A percentile compares a stretch with the other conserved stretches of the same genome.
phyloP scores from a whole-genome alignment of 2,113 vertebrate genomes.

The Pseudopodoces humilis region DNA sequence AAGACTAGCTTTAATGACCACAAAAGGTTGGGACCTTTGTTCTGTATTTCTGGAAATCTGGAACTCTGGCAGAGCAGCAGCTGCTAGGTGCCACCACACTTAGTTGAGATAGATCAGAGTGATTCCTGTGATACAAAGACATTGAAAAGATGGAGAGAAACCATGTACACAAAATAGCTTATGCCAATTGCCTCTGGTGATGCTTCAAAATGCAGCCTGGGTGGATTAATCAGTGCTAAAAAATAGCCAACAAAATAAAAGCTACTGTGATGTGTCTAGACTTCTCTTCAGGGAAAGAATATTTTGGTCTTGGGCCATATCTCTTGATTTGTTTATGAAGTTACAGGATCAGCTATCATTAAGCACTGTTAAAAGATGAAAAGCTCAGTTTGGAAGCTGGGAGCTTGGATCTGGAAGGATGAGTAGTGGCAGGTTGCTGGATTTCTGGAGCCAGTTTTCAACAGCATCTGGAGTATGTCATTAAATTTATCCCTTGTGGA shows the following conservation, averaged over 20 bases:
- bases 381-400: background rate
- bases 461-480: slow-evolving; percentile 61
- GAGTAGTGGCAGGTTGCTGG: background rate
- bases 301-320: background rate
- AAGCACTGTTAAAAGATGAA: slow-evolving; percentile 30
- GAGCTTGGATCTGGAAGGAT: background rate
- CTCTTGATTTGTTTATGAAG: slow-evolving; percentile 14
- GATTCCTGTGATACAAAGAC: slow-evolving; percentile 8
- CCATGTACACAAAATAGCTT: background rate
- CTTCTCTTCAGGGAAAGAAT: background rate
- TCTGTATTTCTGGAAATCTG: background rate
- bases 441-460: slow-evolving; percentile 48
- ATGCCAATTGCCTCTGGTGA: slow-evolving; percentile 17
- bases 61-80: background rate
- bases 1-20: background rate
- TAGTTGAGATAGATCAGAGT: background rate
- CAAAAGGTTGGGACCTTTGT: background rate
- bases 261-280: background rate
- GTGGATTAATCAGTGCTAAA: slow-evolving; percentile 30
- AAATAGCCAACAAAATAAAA: slow-evolving; percentile 1
- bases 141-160: slow-evolving; percentile 24
- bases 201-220: slow-evolving; percentile 11
- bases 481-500: slow-evolving; percentile 51
- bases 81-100: background rate
- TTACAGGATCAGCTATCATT: slow-evolving; percentile 35